Evolutionary conservation across 2,888 invertebrate species (phyloP), one percentile per base, ranked within the genome.

Genomic region (Thymelicus acteon): DNA sequence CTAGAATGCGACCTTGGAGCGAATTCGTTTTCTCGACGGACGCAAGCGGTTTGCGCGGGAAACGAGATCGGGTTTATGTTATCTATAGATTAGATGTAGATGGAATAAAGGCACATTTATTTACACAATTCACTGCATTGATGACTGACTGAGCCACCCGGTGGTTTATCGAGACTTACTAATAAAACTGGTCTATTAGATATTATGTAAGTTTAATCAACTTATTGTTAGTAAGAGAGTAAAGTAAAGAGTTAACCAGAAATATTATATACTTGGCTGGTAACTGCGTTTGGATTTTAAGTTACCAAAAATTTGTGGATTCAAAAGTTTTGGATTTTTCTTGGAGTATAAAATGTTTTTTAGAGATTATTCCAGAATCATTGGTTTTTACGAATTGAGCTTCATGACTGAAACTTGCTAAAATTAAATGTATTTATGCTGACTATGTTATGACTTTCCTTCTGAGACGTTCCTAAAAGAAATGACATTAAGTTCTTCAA

Each of bases 1-100:
- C 85, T 89, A 91, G 92, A 90, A 93, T 92, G 91, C 83, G 92
- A 85, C 93, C 92, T 92, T 93, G 93, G 87, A 85, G 84, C 88
- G 84, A 86, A 86, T 90, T 91, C 88, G 89, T 88, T 83, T 85
- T 79, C 83, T 85, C 84, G 84, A 78, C 78, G 80, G 79, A 79
- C 79, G 80, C 77, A 82, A 77, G 84, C 81, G 83, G 82, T 85
- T 86, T 80, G 85, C 87, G 88, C 88, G 88, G 90, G 88, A 84
- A 82, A 80, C 79, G 72, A 79, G 77, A 80, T 79, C 86, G 80
- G 79, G 83, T 86, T 89, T 86, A 86, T 85, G 81, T 84, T 79
- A 76, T 77, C 81, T 70, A 77, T 77, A 77, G 78, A 77, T 78
- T 77, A 84, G 81, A 82, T 81, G 80, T 82, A 81, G 69, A 64